phyloP scores from a whole-genome alignment of 2,113 vertebrate genomes.

The Myotis davidii region DNA sequence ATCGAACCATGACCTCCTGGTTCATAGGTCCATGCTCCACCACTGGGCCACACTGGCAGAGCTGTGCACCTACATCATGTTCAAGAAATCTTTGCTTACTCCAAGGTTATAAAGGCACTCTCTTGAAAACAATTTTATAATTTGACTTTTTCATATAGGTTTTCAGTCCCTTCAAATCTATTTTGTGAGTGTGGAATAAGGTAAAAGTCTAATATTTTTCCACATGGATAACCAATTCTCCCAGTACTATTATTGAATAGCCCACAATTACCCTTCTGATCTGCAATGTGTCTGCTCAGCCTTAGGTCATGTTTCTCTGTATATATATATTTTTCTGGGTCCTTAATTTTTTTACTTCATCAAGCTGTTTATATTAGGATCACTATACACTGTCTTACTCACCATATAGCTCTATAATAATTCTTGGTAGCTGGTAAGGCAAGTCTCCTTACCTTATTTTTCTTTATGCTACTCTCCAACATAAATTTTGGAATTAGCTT shows the following conservation, averaged over 20 bases:
- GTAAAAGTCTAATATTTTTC: not conserved
- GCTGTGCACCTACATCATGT: not conserved
- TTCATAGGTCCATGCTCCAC: not conserved
- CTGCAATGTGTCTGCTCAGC: not conserved
- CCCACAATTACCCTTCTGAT: not conserved
- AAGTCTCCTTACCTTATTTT: not conserved
- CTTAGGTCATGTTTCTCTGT: not conserved
- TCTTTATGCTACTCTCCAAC: not conserved
- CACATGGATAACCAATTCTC: not conserved
- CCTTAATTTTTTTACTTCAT: not conserved
- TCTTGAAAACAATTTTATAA: not conserved
- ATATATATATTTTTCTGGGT: not conserved
- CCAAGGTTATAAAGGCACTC: not conserved
- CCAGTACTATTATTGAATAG: not conserved
- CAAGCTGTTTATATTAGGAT: not conserved
- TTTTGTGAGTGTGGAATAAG: not conserved
- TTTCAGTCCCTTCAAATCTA: not conserved
- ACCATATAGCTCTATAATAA: not conserved
- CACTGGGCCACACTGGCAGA: too few species aligned
- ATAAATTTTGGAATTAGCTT: conserved; percentile 27
- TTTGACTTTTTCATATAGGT: not conserved
- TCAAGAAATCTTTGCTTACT: not conserved
- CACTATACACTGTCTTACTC: not conserved
- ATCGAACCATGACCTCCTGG: not conserved
- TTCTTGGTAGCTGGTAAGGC: not conserved